A percentile compares a stretch with the other conserved stretches of the same genome.
Conservation (phyloP, 2,113 vertebrate genomes). For the Herpailurus yagouaroundi region DNA sequence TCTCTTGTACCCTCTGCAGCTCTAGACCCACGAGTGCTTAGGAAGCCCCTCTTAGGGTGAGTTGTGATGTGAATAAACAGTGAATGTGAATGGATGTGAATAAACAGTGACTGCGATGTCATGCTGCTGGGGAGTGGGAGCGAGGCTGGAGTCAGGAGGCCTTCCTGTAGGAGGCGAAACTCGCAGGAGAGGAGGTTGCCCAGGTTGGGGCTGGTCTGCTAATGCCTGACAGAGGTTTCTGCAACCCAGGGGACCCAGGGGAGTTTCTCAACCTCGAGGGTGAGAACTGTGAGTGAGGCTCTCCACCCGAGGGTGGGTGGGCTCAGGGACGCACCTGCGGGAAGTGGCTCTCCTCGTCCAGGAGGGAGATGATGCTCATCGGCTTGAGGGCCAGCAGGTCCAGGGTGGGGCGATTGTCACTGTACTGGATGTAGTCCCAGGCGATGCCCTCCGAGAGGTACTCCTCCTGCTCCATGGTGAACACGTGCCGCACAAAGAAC, state of each 20-base stretch:
- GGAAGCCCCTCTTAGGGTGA: not conserved
- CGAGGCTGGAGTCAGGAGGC: not conserved
- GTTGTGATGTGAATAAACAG: not conserved
- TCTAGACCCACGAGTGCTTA: not conserved
- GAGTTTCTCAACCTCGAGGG: not conserved
- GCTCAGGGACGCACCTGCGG: conserved; percentile 88
- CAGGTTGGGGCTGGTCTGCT: not conserved
- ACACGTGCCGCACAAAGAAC: conserved; percentile 95
- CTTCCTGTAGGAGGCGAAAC: not conserved
- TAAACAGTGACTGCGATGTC: not conserved
- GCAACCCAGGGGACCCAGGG: not conserved
- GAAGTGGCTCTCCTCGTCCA: conserved; percentile 97
- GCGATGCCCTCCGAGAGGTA: conserved; percentile 90
- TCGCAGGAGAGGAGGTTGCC: not conserved
- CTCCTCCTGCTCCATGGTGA: conserved; percentile 96
- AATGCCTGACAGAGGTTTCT: not conserved
- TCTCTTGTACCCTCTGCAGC: not conserved
- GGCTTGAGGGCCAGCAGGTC: conserved; percentile 92
- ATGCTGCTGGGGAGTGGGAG: not conserved
- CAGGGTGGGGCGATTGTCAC: conserved; percentile 91
- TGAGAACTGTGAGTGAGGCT: accelerated
- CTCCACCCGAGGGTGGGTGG: accelerated
- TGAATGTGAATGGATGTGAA: not conserved
- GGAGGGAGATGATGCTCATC: conserved; percentile 94
- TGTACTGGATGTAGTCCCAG: conserved; percentile 93